These are phyloP conservation scores for Bombus difficillimus DNA, from an alignment of 1,140 invertebrate species.

Conservation along the genomic window DNA sequence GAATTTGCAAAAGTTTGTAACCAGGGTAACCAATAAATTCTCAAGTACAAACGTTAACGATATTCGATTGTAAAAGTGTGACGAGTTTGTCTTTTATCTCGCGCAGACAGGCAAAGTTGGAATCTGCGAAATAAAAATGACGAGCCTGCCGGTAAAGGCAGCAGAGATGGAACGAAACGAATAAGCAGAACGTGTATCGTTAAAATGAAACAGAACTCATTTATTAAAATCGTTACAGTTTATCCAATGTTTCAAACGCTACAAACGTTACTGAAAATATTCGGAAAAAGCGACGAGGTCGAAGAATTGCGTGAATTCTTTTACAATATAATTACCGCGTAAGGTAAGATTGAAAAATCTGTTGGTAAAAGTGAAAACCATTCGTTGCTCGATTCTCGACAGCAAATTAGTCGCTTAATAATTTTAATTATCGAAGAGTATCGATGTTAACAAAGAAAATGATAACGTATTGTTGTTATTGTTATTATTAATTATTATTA, in stretches of 20 bases:
- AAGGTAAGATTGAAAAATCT: not conserved
- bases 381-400: not conserved
- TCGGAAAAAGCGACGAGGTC: not conserved
- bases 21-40: conserved; percentile 8
- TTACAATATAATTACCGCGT: not conserved
- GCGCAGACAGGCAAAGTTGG: not conserved
- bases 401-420: not conserved
- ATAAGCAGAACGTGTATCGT: conserved; percentile 3
- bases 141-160: no score
- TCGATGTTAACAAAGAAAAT: not conserved
- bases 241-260: not conserved
- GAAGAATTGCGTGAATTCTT: conserved; percentile 11
- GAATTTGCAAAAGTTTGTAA: not conserved
- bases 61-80: not conserved
- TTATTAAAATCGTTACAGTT: conserved; percentile 25
- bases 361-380: not conserved
- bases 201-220: conserved; percentile 1
- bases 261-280: not conserved
- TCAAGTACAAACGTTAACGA: not conserved
- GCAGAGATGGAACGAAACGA: conserved; percentile 2
- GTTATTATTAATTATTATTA: fast-evolving
- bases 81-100: not conserved
- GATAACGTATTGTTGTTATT: not conserved
- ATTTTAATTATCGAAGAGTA: no score
- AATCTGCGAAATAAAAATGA: not conserved